A percentile compares a stretch with the other conserved stretches of the same genome.
These are phyloP conservation scores for Arremon aurantiirostris DNA, from an alignment of 2,797 vertebrate species.

Conservation along the genomic window DNA sequence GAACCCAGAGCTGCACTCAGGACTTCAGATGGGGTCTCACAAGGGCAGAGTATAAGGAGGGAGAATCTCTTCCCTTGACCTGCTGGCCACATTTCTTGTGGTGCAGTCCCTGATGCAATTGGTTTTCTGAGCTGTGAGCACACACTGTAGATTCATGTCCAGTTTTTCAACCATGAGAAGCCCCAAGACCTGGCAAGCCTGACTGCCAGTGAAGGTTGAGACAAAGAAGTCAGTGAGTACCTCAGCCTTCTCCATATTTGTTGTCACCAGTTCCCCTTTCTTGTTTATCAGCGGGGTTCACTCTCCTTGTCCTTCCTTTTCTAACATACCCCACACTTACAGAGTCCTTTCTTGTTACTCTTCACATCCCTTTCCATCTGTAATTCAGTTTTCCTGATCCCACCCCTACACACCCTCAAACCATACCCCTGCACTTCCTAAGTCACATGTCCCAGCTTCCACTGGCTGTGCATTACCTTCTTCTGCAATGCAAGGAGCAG, in stretches of 20 bases:
- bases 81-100: neutral
- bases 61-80: neutral
- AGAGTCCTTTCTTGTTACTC: neutral
- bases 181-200: neutral
- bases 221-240: neutral
- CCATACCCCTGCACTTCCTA: neutral
- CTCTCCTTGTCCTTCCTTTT: neutral
- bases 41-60: neutral
- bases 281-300: neutral
- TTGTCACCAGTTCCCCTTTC: neutral
- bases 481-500: neutral
- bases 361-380: neutral
- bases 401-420: neutral
- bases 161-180: neutral
- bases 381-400: neutral
- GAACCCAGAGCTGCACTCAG: neutral
- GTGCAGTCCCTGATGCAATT: neutral
- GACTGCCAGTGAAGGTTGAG: neutral
- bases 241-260: neutral
- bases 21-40: neutral
- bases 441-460: neutral
- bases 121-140: neutral
- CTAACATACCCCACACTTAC: rapidly evolving
- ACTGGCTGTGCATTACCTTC: neutral
- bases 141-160: neutral